phyloP scores from a whole-genome alignment of 2,888 invertebrate species.

The Morpho deidamia region DNA sequence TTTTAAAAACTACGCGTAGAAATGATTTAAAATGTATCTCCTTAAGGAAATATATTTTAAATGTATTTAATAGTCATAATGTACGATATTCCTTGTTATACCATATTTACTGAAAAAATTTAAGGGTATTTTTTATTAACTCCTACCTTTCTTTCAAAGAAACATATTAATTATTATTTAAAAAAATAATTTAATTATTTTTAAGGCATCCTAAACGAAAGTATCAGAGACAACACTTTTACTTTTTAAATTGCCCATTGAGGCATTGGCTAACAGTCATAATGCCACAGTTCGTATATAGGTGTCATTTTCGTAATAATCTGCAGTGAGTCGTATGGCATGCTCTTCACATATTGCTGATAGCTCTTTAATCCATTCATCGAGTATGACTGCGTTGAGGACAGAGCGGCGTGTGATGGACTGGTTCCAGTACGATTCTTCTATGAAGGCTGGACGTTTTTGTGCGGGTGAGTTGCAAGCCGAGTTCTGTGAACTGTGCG shows the following conservation, averaged over 20 bases:
- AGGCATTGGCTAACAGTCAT: constrained; percentile 61
- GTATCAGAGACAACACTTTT: constrained; percentile 24
- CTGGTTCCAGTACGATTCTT: constrained; percentile 68
- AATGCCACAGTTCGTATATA: constrained; percentile 59
- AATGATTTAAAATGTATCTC: too few relatives aligned
- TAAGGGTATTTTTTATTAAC: too few relatives aligned
- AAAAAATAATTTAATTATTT: neutral
- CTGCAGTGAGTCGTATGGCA: constrained; percentile 75
- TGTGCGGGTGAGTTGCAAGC: constrained; percentile 39
- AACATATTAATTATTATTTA: neutral
- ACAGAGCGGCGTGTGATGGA: constrained; percentile 60
- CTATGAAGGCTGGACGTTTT: constrained; percentile 52
- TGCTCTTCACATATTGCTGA: constrained; percentile 97
- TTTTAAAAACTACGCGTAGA: too few relatives aligned
- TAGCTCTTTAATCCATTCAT: constrained; percentile 97
- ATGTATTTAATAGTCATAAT: too few relatives aligned
- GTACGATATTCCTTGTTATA: too few relatives aligned
- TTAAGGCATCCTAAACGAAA: constrained; percentile 15
- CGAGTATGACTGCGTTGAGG: constrained; percentile 88
- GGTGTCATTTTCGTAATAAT: constrained; percentile 53
- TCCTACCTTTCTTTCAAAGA: too few relatives aligned
- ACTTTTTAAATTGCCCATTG: constrained; percentile 33
- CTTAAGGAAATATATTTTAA: too few relatives aligned
- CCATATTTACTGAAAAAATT: too few relatives aligned
- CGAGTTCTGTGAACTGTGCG: constrained; percentile 35